Base-by-base conservation (phyloP, 2,113 vertebrate species). In the Vireo altiloquus region DNA sequence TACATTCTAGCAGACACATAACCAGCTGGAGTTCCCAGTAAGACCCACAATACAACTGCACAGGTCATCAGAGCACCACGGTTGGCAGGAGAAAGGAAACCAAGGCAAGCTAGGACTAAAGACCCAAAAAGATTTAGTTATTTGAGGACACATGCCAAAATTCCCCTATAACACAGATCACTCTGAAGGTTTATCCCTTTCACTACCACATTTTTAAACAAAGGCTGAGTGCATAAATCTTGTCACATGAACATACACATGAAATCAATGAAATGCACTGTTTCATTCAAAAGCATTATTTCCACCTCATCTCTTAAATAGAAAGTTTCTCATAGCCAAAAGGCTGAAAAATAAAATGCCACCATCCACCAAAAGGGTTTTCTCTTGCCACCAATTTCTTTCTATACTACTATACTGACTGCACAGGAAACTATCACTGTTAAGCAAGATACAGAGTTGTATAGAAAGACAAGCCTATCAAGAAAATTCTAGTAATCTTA, bases 41-140 rank as follows among this genome's bases (percentile, higher is more conserved):
- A 95, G 84, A 99, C 98, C 99, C 99, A 99, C 82, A 99, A 95
- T 6, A 99, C 98, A 82, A 99, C 98, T 5, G 98, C 97, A 92
- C 98, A 99, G 5, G 98, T 99, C 99, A 99, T 99, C 94, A 99
- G 98, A 91, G 98, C 98, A 35, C 98, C 98, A 90, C 98, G 97
- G 97, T 99, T 99, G 82, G 98, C 98, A 79, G 97, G 96, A 15
- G 97, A 99, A 90, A 99, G 98, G 97, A 99, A 99, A 56, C 98
- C 99, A 80, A 99, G 94, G 92, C 98, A 99, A 86, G 98, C 98
- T 70, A 99, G 93, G 95, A 98, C 96, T 97, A 83, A 25, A 97
- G 71, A 83, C 14, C 81, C 28, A 86, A 72, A 78, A 65, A 82
- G 7, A 82, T 61, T 54, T 33, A 40, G 22, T 46, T 18, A 68